Evolutionary conservation across 2,888 invertebrate genomes (phyloP), one percentile per base, ranked within the genome.

Genomic region (Zaprionus obscuricornis): DNA sequence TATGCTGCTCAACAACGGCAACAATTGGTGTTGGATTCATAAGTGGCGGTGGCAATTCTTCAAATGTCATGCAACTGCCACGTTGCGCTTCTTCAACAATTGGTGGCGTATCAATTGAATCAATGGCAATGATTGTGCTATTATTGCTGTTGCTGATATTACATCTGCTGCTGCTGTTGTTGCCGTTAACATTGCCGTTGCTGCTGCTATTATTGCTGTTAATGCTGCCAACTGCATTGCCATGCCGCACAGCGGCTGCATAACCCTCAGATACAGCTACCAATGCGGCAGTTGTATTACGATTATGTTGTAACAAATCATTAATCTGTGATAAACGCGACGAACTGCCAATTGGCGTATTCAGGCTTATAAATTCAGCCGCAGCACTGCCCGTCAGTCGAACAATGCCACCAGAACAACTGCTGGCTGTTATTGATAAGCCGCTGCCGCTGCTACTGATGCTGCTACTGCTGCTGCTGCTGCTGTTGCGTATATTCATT

Each of bases 291-390:
- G 88, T 85, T 11, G 88, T 86, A 67, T 83, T 89, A 1, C 90
- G 88, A 85, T 88, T 90, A 56, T 88, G 88, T 57, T 89, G 89
- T 43, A 90, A 56, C 50, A 90, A 74, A 82, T 90, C 88, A 62
- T 89, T 89, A 20, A 90, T 89, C 64, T 87, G 89, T n/a, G 88
- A 87, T 11, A 90, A 64, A 36, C 89, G 85, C 34, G 88, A 84
- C 52, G 89, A 89, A 60, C 89, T 89, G 59, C 85, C 74, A 33
- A 84, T 70, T 18, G 89, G 87, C 14, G 88, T 68, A 60, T 82
- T 83, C 39, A 89, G 69, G 55, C 75, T 88, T 3, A 89, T 88
- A 34, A 88, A 89, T 18, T 73, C 73, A 2, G 46, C 51, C 0
- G 55, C 46, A 2, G 31, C 46, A 4, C n/a, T 29, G 29, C 34